Evolutionary conservation across 1,140 invertebrate species (phyloP).

Genomic region (Ips typographus): DNA sequence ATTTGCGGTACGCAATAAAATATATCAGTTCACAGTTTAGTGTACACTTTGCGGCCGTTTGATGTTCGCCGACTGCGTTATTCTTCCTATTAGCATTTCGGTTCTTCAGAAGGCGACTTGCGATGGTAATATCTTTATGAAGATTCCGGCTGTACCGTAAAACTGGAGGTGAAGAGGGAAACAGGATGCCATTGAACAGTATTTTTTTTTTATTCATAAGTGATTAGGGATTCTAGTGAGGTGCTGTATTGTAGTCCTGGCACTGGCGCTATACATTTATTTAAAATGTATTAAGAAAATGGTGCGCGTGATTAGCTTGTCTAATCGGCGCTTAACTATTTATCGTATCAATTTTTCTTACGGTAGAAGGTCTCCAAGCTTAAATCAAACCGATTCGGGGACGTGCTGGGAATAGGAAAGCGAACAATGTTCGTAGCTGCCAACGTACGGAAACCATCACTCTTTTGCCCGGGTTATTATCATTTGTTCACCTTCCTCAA

Average conservation of each 20-base stretch:
- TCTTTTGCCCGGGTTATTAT: too few species aligned
- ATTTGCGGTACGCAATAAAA: slow-evolving; percentile 30
- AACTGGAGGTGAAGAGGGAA: background rate
- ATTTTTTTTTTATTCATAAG: too few species aligned
- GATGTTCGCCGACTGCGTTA: slow-evolving; percentile 29
- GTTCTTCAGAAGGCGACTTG: slow-evolving; percentile 21
- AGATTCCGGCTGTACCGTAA: slow-evolving; percentile 6
- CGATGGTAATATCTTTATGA: slow-evolving; percentile 17
- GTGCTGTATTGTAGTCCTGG: slow-evolving; percentile 8
- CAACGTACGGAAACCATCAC: too few species aligned
- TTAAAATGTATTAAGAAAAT: slow-evolving; percentile 37
- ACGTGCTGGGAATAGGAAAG: background rate
- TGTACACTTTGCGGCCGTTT: slow-evolving; percentile 33
- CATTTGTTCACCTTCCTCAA: too few species aligned
- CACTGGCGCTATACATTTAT: slow-evolving; percentile 33
- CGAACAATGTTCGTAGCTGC: too few species aligned
- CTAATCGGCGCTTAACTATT: background rate
- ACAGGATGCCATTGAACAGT: too few species aligned
- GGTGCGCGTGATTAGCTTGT: slow-evolving; percentile 16
- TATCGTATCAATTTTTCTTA: background rate
- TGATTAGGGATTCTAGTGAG: too few species aligned
- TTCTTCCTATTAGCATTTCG: slow-evolving; percentile 26
- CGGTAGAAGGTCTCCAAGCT: background rate
- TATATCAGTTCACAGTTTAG: slow-evolving; percentile 36
- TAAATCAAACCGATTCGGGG: background rate